Evolutionary conservation across 2,888 invertebrate species (phyloP), one percentile per base, ranked within the genome.

Genomic region (Exocentrus adspersus): DNA sequence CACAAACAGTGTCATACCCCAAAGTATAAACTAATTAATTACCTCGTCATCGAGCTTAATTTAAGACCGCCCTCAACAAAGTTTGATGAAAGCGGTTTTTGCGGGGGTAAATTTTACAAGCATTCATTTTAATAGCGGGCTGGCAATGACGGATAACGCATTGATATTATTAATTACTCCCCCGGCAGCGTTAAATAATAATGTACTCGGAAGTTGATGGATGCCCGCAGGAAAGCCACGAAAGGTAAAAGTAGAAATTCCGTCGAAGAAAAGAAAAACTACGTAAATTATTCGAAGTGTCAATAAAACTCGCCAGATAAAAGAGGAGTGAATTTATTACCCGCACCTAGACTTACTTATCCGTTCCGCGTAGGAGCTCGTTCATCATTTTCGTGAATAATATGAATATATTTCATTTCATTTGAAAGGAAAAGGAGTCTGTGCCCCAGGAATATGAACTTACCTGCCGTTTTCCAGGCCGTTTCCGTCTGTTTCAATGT

Each of bases 401-500:
- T n/a, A n/a, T n/a, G n/a, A 30, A 30, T 30, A 30, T 30, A 30
- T 30, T 30, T 30, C 12, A 37, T 37, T 37, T 37, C 37, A 37
- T 37, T 37, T 37, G 37, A 37, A 37, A 12, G 37, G 5, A 37
- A 37, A n/a, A n/a, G n/a, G n/a, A n/a, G n/a, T n/a, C n/a, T n/a
- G n/a, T n/a, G n/a, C n/a, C n/a, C n/a, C n/a, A n/a, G n/a, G n/a
- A 7, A 32, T 37, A 5, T 37, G 6, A 12, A 12, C n/a, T 37
- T 12, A 37, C n/a, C 14, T 37, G 37, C 14, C 16, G 28, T n/a
- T 48, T 16, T 14, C 14, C 14, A 12, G 16, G 24, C 28, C 1
- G n/a, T 48, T 48, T 48, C 24, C 12, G 12, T 24, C 21, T 28
- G 19, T 28, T 57, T 46, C 32, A 46, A 19, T 43, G 28, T 19